Evolutionary conservation across 2,113 vertebrate species (phyloP), one percentile per base, ranked within the genome.

Genomic region (Speoplatyrhinus poulsoni): DNA sequence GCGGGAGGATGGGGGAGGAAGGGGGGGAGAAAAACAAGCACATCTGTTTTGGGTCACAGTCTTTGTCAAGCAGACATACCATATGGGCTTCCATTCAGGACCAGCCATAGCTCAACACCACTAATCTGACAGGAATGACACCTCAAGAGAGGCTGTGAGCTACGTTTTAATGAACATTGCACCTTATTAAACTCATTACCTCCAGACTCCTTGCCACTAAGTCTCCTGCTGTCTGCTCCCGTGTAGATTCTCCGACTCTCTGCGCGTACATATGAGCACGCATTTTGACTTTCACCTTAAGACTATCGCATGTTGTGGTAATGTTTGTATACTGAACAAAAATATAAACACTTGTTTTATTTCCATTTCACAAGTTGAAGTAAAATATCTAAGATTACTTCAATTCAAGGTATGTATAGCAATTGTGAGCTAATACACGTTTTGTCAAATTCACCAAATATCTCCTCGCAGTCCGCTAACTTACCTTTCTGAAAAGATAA

Each of bases 31-130:
- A 69, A 78, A 75, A 60, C 79, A 75, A 75, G 74, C 88, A 89
- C 89, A 90, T 89, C 88, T 91, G 89, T 55, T 85, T 75, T 78
- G 81, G 89, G 82, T 91, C 86, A 89, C 69, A 50, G 80, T 70
- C 26, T 83, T 72, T 86, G 81, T 87, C 83, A 84, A 77, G 82
- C 83, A 81, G 75, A 77, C 80, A 64, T 70, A 81, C 82, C 89
- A 89, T 88, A 88, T 88, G 88, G 82, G 83, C 67, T 79, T 75
- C 75, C 62, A 47, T 72, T 82, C 57, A 59, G 77, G 75, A 76
- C 76, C 79, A 72, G 72, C 83, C 65, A 73, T 86, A 81, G 84
- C 88, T 87, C 86, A 85, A 72, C 84, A 56, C 71, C 83, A 70
- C 88, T 85, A 86, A 89, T 82, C 84, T 89, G 91, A 87, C 83